These are phyloP conservation scores for Aix galericulata DNA, from an alignment of 2,113 vertebrate species.

Conservation along the genomic window DNA sequence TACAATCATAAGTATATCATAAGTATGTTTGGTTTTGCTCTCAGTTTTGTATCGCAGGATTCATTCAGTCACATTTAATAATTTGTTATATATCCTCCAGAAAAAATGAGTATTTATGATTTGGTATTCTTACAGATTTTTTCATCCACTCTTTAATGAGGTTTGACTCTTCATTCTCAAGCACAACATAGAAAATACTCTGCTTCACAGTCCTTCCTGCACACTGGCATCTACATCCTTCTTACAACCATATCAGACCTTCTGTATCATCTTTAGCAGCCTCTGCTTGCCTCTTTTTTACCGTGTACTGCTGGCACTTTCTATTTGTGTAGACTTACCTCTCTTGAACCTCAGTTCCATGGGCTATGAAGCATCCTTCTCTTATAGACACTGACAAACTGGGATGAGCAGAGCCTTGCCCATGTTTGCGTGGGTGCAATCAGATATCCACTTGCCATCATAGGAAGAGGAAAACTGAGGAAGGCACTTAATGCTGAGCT, in stretches of 20 bases:
- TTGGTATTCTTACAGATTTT: not conserved
- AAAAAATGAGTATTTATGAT: not conserved
- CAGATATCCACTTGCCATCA: fast-evolving
- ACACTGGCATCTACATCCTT: not conserved
- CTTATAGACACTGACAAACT: fast-evolving
- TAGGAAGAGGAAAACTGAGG: not conserved
- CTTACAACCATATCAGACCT: not conserved
- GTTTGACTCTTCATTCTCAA: not conserved
- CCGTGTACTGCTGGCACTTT: not conserved
- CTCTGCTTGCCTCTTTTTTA: not conserved
- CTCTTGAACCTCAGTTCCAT: not conserved
- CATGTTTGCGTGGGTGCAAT: not conserved
- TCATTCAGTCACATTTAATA: not conserved
- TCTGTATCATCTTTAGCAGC: not conserved
- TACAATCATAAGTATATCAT: not conserved
- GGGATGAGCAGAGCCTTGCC: not conserved
- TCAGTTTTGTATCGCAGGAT: not conserved
- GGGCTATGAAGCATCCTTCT: not conserved
- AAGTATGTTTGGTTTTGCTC: not conserved
- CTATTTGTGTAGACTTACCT: not conserved
- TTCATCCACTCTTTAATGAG: not conserved
- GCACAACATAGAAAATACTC: not conserved
- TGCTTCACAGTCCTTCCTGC: not conserved
- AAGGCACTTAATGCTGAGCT: not conserved
- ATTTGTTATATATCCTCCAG: not conserved